Percentiles rank a stretch among this genome's conserved stretches.
Evolutionary conservation across 2,113 vertebrate genomes (phyloP).

Genomic region (Vulpes vulpes): DNA sequence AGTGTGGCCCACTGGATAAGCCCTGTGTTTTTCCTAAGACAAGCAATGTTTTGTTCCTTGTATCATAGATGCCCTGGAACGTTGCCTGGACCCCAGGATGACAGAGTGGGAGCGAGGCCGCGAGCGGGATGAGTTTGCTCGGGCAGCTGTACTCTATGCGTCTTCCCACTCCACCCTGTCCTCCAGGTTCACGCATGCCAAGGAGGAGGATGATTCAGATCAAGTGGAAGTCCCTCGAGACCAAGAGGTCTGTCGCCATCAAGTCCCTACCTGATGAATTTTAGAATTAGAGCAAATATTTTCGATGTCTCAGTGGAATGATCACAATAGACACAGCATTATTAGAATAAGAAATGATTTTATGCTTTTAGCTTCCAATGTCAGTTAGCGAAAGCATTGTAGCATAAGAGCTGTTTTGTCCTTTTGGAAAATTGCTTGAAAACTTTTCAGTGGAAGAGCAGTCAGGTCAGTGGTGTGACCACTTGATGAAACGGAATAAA

Average conservation of each 20-base stretch:
- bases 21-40: background rate
- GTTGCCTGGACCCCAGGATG: slow-evolving; percentile 90
- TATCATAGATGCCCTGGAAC: slow-evolving; percentile 87
- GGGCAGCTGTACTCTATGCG: slow-evolving; percentile 92
- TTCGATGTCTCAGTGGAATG: background rate
- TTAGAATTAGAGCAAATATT: background rate
- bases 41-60: background rate
- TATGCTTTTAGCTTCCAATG: background rate
- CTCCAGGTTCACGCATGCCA: slow-evolving; percentile 93
- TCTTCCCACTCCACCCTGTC: slow-evolving; percentile 90
- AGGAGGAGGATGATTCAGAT: slow-evolving; percentile 89
- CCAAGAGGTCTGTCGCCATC: slow-evolving; percentile 89
- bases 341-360: background rate
- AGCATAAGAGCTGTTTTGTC: background rate
- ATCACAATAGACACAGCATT: background rate
- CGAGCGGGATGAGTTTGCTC: slow-evolving; percentile 94
- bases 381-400: background rate
- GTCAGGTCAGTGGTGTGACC: background rate
- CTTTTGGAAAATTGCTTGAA: background rate
- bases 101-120: slow-evolving; percentile 95
- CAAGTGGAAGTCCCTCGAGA: slow-evolving; percentile 92
- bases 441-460: background rate
- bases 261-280: background rate
- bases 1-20: background rate
- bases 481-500: background rate